Base-by-base conservation (phyloP, 64 coral and sea anemone genomes). In the Cladopsammia gracilis region DNA sequence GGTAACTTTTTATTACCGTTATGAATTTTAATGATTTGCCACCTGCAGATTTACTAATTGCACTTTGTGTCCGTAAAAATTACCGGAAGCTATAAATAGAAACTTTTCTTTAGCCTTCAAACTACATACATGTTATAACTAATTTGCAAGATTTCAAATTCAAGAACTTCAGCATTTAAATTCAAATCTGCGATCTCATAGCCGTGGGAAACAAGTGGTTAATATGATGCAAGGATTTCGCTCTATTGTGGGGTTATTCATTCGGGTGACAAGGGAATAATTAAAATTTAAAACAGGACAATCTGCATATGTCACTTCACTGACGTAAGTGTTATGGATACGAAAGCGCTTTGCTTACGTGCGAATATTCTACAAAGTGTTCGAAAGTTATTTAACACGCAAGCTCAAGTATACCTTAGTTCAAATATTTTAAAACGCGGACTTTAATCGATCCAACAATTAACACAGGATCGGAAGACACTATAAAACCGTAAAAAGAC, bases 241-340 rank as follows among this genome's bases (percentile, higher is more conserved):
- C 16, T 82, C 59, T 64, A 82, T 82, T 82, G 78, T 64, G 19
- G 16, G 16, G 57, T 48, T 48, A 82, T 62, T 64, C 78, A 64
- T 44, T 82, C 25, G 6, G 7, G 26, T 45, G 25, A 48, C 16
- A 82, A 82, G 19, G 78, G 78, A 60, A 20, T 82, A 44, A 82
- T 82, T 64, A 82, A 82, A 82, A 44, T 46, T 82, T 82, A 62
- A 62, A 46, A 18, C 9, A 1, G 3, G 14, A 19, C 42, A 9
- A 24, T 9, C 57, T 77, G 50, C 25, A 19, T 23, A 22, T 26
- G 7, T 26, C 48, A 2, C 61, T 15, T 15, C 14, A 82, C 16
- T 82, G 78, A 82, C 78, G 78, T 82, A 82, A 9, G 12, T 64
- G 78, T 43, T 47, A 47, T 82, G 25, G 78, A 82, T 62, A 46